Evolutionary conservation across 2,113 vertebrate genomes (phyloP).

Genomic region (Perognathus longimembris): DNA sequence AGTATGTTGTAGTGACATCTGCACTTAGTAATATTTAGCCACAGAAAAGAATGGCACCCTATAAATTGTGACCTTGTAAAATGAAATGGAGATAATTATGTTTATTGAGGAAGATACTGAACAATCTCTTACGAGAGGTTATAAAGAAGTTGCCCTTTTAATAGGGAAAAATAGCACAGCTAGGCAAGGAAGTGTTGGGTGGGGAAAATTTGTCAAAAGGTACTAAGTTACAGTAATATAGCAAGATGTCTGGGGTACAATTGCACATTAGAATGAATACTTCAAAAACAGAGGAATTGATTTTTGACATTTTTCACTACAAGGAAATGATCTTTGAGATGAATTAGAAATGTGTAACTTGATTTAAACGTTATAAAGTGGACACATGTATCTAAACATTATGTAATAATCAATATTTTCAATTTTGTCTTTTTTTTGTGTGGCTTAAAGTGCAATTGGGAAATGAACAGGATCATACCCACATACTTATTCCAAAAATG

Average conservation of each 20-base stretch:
- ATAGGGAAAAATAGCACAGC: too few relatives aligned
- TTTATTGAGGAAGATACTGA: too few relatives aligned
- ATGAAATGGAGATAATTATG: background rate
- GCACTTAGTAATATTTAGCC: background rate
- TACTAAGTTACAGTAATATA: background rate
- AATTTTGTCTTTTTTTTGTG: background rate
- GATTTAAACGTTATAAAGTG: background rate
- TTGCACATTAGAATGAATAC: background rate
- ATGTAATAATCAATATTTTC: background rate
- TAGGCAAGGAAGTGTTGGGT: background rate
- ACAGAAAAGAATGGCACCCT: too few relatives aligned
- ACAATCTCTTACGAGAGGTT: background rate
- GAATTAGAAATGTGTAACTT: background rate
- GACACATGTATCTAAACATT: background rate
- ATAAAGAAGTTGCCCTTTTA: background rate
- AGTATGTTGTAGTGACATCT: background rate
- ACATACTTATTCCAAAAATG: background rate
- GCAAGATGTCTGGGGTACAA: background rate
- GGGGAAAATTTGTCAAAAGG: background rate
- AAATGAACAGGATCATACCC: background rate
- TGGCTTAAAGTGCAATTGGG: too few relatives aligned
- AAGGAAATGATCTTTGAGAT: background rate
- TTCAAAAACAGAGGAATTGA: background rate
- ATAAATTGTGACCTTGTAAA: too few relatives aligned
- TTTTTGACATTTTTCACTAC: background rate